Base-by-base conservation (phyloP, 2,113 vertebrate genomes). In the Colistium nudipinnis region DNA sequence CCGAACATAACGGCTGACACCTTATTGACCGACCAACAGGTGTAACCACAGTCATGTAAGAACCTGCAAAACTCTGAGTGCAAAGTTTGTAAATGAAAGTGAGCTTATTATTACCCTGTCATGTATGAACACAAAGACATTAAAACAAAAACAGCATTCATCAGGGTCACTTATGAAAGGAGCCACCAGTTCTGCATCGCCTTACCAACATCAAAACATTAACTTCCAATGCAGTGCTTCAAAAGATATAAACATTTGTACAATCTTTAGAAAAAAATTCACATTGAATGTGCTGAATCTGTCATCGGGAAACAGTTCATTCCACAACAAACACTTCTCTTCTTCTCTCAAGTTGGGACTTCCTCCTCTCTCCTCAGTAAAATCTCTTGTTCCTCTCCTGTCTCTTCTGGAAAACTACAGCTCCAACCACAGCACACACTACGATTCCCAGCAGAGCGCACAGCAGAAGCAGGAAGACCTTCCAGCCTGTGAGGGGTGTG, bases 351-450 rank as follows among this genome's bases (percentile, higher is more conserved):
- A 56, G 17, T 25, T 19, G 31, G 19, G 8, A 0, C 24, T 20
- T 5, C 24, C 28, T 33, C 14, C 9, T 44, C 5, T 41, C 24
- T 4, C 14, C 70, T 1, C 93, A 99, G 92, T 99, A 99, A 85
- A 99, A 99, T 72, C 96, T 95, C 83, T 98, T 99, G 93, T 99
- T 99, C 70, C 97, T 89, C 71, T 99, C 98, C 90, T 99, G 98
- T 54, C 95, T 94, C 81, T 97, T 98, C 92, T 99, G 98, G 90
- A 99, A 99, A 62, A 99, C 97, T n/a, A 99, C 97, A 0, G 97
- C 97, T 4, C 98, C 98, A 79, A 99, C 98, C 78, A 99, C 96
- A 0, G 94, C 98, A 0, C 98, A 99, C 68, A 99, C 94, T 0
- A 98, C 94, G 80, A 99, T 98, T n/a, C 97, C 98, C 82, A 99